Evolutionary conservation across 2,113 vertebrate genomes (phyloP).

Genomic region (Kobus ellipsiprymnus): DNA sequence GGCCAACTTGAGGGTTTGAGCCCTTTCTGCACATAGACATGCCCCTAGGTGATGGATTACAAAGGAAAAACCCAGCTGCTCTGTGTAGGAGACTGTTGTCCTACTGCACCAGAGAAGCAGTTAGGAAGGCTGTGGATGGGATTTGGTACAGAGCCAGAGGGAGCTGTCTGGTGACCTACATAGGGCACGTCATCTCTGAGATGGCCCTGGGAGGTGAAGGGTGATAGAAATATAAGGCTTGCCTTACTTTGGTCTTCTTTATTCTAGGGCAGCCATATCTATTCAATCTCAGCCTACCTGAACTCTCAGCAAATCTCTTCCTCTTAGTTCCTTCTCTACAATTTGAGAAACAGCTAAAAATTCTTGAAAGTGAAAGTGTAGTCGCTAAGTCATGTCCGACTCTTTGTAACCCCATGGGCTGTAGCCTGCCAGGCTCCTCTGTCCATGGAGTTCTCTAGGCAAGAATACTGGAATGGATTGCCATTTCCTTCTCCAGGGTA

Average conservation of each 20-base stretch:
- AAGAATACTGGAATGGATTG: background rate
- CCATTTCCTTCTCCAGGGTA: background rate
- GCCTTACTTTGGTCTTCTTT: background rate
- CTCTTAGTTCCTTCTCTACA: background rate
- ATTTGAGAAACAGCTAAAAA: background rate
- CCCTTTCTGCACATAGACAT: background rate
- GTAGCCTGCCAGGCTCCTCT: background rate
- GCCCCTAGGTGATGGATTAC: background rate
- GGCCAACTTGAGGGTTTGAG: background rate
- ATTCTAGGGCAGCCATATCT: background rate
- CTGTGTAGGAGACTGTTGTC: background rate
- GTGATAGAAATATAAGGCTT: background rate
- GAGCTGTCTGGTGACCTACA: background rate
- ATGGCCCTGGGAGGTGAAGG: background rate
- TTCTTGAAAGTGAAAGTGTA: background rate
- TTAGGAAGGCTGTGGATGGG: background rate
- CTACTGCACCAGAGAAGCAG: background rate
- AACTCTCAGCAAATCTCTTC: background rate
- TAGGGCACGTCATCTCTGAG: background rate
- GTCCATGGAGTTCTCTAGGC: background rate
- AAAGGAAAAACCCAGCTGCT: background rate
- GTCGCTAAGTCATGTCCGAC: rapidly evolving
- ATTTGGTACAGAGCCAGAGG: background rate
- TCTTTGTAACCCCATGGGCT: background rate
- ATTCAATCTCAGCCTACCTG: background rate